A percentile compares a stretch with the other conserved stretches of the same genome.
Conservation (phyloP, 2,888 invertebrate genomes). For the Orchesella flavescens region DNA sequence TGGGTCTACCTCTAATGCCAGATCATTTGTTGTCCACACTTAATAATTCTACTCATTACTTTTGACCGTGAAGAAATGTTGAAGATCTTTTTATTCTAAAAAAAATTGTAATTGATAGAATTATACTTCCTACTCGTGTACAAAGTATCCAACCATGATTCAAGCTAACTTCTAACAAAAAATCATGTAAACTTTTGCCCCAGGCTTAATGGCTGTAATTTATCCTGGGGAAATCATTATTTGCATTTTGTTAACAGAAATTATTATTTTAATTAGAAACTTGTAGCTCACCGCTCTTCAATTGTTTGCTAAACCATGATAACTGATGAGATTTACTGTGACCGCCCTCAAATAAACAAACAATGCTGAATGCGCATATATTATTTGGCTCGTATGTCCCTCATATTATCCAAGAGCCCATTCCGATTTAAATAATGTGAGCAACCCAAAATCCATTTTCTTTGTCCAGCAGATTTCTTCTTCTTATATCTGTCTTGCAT, state of each 20-base stretch:
- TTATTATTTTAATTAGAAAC: conserved; percentile 60
- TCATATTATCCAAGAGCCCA: not conserved
- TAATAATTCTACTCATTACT: no score
- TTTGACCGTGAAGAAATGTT: no score
- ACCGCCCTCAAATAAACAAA: conserved; percentile 39
- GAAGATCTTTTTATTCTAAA: no score
- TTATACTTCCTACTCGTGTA: no score
- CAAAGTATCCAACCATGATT: no score
- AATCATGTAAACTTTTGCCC: not conserved
- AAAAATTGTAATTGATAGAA: no score
- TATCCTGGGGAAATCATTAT: not conserved
- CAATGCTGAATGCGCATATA: not conserved
- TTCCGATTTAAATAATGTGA: not conserved
- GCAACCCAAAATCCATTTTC: not conserved
- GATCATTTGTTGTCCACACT: no score
- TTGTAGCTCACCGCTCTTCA: conserved; percentile 50
- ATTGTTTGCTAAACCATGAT: conserved; percentile 29
- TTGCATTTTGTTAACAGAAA: conserved; percentile 25
- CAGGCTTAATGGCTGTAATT: not conserved
- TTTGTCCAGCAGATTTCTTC: not conserved
- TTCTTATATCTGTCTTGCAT: not conserved
- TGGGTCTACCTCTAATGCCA: no score
- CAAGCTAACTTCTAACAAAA: no score
- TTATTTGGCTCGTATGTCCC: not conserved
- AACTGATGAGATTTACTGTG: conserved; percentile 12